Base-by-base conservation (phyloP, 2,113 vertebrate genomes). In the Chaenogobius annularis region DNA sequence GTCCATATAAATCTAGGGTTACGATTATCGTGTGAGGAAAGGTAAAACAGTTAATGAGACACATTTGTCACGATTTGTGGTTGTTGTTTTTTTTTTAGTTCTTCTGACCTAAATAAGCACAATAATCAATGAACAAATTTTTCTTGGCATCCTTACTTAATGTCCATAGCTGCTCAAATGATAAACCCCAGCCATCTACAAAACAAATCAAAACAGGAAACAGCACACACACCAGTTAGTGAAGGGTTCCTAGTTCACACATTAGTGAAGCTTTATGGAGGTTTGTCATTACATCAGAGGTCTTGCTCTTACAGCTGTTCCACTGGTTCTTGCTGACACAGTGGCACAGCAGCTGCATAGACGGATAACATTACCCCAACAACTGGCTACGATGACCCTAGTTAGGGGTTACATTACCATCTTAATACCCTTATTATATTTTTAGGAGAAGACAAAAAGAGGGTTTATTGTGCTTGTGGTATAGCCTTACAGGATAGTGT, bases 271-370 rank as follows among this genome's bases (percentile, higher is more conserved):
- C 81, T 85, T 84, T 79, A 85, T 86, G 70, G 70, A 81, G 68
- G 73, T 74, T 80, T 75, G 80, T 83, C 75, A 73, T 82, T 73
- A 79, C 71, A 66, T 47, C 79, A 9, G 66, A 44, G 43, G 74
- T 70, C 72, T 62, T 56, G 47, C 71, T 69, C 31, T 70, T 85
- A 85, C 91, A 93, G 91, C 91, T 90, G 91, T 86, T 89, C 54
- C n/a, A 73, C 69, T 66, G 69, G 80, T 87, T 81, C 69, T 59
- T 78, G 75, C 68, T 85, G 86, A 81, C 84, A 88, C 75, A 75
- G 72, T 55, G 74, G 74, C 73, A 72, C 87, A 85, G 85, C 91
- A 92, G 91, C 91, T 92, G 90, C 85, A 85, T 66, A 61, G 8
- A 6, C 11, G 84, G 82, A 87, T 91, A 89, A 77, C 76, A 52